These are phyloP conservation scores for Drosophila gaucha DNA, from an alignment of 2,888 invertebrate genomes.

Conservation along the genomic window DNA sequence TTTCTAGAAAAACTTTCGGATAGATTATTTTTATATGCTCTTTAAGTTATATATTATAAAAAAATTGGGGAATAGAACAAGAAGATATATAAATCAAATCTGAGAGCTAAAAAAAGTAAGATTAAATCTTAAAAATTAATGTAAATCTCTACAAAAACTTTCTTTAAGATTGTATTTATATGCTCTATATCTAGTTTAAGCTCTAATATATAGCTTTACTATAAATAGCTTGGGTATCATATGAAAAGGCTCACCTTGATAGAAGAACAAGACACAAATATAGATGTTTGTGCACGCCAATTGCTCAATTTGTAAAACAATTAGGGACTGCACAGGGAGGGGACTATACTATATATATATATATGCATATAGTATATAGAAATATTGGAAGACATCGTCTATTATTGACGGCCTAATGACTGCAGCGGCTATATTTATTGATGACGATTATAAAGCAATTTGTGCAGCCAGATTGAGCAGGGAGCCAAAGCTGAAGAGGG, in stretches of 20 bases:
- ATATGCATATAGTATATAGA: background rate
- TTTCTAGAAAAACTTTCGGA: no score
- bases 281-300: constrained; percentile 22
- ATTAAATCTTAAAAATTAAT: no score
- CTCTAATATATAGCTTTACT: no score
- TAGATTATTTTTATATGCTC: no score
- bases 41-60: no score
- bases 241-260: constrained; percentile 3
- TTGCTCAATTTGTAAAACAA: constrained; percentile 57
- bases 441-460: constrained; percentile 80
- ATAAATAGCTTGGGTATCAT: background rate
- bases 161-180: no score
- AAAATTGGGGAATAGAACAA: no score
- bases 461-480: constrained; percentile 29
- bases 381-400: background rate
- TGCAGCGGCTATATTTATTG: constrained; percentile 70
- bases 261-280: background rate
- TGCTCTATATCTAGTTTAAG: no score
- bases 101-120: no score
- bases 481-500: background rate
- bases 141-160: no score
- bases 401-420: constrained; percentile 59
- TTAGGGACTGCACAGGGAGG: background rate
- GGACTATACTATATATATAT: background rate
- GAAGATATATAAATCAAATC: no score